Base-by-base conservation (phyloP, 2,888 invertebrate species). In the Trachelus tabidus region DNA sequence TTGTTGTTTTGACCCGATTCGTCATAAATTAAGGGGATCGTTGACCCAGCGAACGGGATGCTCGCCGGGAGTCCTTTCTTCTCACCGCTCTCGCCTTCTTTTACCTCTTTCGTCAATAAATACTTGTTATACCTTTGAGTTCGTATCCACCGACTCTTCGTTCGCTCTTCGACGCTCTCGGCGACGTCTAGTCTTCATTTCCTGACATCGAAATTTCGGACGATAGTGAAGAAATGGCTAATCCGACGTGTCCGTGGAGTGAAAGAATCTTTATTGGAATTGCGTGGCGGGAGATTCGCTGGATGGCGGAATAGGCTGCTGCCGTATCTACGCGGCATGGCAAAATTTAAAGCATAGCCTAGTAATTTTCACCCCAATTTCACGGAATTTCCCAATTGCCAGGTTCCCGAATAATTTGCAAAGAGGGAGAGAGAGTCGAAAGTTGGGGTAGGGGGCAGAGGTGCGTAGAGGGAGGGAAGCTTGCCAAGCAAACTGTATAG, bases 321-420 rank as follows among this genome's bases (percentile, higher is more conserved):
- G 76, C 75, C 68, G 77, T 30, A 35, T 35, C 30, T 71, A 12
- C 37, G 73, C 37, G 77, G 73, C 69, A 71, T 73, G 80, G 76
- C 56, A 81, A 83, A 83, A 84, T 84, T 81, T 81, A 82, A 83
- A 75, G 79, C 76, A 75, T 79, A 79, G 81, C 81, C 81, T 79
- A 80, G 82, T 83, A 81, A 85, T 83, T 84, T 84, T 83, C 85
- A 84, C 83, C 82, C 83, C 82, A 83, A 85, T 84, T 85, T 83
- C 81, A 79, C 81, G 81, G 82, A 82, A 84, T 82, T 85, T 84
- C 81, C 80, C 81, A 84, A 82, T 82, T 82, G 82, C 83, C 81
- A 76, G 82, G 77, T 81, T 79, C 73, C 73, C 79, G 79, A 79
- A 83, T 83, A 83, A 84, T 84, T 83, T 82, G 80, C 68, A 68